A percentile compares a stretch with the other conserved stretches of the same genome.
Conservation (phyloP, 2,888 invertebrate genomes). For the Theodoxus fluviatilis region DNA sequence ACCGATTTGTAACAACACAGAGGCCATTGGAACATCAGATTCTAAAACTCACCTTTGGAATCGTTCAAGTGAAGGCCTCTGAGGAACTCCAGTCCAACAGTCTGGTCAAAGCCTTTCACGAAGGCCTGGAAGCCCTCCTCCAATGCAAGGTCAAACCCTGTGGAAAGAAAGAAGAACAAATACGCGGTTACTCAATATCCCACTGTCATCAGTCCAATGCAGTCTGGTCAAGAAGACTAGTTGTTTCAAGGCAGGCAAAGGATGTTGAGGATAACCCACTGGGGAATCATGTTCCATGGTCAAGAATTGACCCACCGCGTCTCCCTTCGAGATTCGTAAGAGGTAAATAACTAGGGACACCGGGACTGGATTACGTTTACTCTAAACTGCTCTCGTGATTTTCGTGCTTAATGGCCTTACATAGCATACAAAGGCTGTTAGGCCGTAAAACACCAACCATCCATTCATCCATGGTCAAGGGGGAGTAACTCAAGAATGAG, state of each 20-base stretch:
- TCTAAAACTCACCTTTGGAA: conserved; percentile 65
- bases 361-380: too few relatives aligned
- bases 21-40: neutral
- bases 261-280: neutral
- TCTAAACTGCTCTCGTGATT: too few relatives aligned
- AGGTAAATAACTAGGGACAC: too few relatives aligned
- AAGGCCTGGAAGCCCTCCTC: conserved; percentile 61
- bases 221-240: neutral
- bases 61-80: conserved; percentile 69
- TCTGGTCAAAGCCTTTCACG: conserved; percentile 63
- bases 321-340: too few relatives aligned
- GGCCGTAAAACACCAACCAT: too few relatives aligned
- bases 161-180: neutral
- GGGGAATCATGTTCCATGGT: too few relatives aligned
- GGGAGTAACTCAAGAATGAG: too few relatives aligned
- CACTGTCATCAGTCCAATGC: neutral
- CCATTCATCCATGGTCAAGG: too few relatives aligned
- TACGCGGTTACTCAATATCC: neutral
- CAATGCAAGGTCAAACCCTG: conserved; percentile 66
- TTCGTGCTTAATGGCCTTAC: too few relatives aligned
- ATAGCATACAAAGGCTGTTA: too few relatives aligned
- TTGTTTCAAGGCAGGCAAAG: neutral
- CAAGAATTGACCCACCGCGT: too few relatives aligned
- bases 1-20: neutral
- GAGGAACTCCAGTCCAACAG: conserved; percentile 66